Base-by-base conservation (phyloP, 2,797 vertebrate genomes). In the Siniperca scherzeri region DNA sequence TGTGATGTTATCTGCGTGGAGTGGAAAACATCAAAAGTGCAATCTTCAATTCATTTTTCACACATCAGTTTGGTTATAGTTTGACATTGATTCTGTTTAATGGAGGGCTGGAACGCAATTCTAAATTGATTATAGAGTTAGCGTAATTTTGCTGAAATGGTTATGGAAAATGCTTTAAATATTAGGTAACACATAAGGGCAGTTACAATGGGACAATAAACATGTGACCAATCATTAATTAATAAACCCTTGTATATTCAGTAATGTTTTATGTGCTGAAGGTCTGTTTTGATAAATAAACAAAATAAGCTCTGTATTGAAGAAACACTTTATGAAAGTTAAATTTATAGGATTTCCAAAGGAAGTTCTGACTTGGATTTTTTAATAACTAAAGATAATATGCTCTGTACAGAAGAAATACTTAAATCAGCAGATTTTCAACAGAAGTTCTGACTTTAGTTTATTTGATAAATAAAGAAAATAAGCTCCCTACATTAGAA, bases 1-100 rank as follows among this genome's bases (percentile, higher is more conserved):
- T 89, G 74, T 25, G 88, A 89, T 93, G 81, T 84, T 92, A 92
- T 93, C 86, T 83, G 67, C 25, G 36, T 16, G 4, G 56, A 74
- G 68, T 71, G 70, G 67, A 76, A 79, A 77, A 86, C 65, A 86
- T 88, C 80, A 90, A 86, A 89, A 88, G 70, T 44, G 1, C 74
- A 81, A 64, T 70, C 56, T 59, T 80, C 56, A 74, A 76, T 73
- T 78, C n/a, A 82, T 69, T 81, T 86, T 87, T 67, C 80, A 77
- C 81, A 76, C 76, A 65, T 81, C 68, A 64, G 36, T 3, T 52
- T 70, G 52, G 55, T 72, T 60, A 22, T n/a, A 60, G 80, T 76
- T 81, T 84, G 77, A 84, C 7, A 21, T 30, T 82, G 57, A 81
- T 78, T 80, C 64, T 55, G 68, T 78, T 61, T 74, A 42, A 85